Conservation (phyloP, 2,797 vertebrate genomes). For the Pampus argenteus region DNA sequence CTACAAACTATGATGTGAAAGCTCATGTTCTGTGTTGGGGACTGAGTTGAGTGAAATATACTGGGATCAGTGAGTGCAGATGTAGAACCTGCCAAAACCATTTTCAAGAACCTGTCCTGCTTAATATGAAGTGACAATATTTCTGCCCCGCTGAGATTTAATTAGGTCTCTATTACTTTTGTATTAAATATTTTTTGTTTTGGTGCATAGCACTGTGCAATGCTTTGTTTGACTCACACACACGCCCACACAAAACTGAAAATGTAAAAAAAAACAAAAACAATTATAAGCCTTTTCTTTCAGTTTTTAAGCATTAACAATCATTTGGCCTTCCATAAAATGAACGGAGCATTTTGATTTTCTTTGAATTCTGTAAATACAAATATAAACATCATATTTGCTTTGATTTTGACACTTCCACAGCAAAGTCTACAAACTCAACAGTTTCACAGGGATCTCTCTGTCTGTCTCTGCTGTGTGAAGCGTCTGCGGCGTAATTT, state of each 20-base stretch:
- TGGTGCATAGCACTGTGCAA: slow-evolving; percentile 27
- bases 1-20: background rate
- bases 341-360: background rate
- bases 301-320: slow-evolving; percentile 20
- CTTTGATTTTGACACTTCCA: slow-evolving; percentile 24
- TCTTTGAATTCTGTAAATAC: slow-evolving; percentile 19
- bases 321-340: slow-evolving; percentile 33
- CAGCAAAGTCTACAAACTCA: slow-evolving; percentile 37
- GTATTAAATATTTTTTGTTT: slow-evolving; percentile 50
- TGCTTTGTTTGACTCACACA: slow-evolving; percentile 4
- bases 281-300: background rate
- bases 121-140: slow-evolving; percentile 60
- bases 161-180: slow-evolving; percentile 57
- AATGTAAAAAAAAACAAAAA: background rate
- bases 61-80: slow-evolving; percentile 35
- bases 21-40: slow-evolving; percentile 4
- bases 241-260: background rate
- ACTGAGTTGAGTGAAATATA: slow-evolving; percentile 22
- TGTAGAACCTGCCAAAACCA: slow-evolving; percentile 47
- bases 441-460: slow-evolving; percentile 17
- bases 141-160: slow-evolving; percentile 54
- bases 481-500: slow-evolving; percentile 38
- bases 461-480: slow-evolving; percentile 34
- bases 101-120: slow-evolving; percentile 52
- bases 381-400: slow-evolving; percentile 27